A percentile compares a stretch with the other conserved stretches of the same genome.
Evolutionary conservation across 2,797 vertebrate genomes (phyloP).

Genomic region (Gambusia yucatana): DNA sequence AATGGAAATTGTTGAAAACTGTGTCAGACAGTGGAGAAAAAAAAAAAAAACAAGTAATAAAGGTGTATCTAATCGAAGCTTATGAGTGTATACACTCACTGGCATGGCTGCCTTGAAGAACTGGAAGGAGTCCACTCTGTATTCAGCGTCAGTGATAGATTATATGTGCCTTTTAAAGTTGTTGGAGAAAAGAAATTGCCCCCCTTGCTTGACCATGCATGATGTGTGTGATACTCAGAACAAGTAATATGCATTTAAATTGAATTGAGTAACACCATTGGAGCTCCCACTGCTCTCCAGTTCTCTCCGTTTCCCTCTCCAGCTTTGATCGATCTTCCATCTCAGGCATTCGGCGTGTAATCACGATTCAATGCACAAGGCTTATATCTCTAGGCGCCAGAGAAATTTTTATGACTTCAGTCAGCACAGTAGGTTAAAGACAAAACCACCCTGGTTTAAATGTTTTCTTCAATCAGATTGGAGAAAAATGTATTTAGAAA

Average conservation of each 20-base stretch:
- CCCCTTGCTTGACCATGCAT: slow-evolving; percentile 79
- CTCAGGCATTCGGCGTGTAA: slow-evolving; percentile 76
- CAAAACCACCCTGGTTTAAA: slow-evolving; percentile 70
- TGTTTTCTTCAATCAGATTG: slow-evolving; percentile 66
- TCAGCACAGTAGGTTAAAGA: slow-evolving; percentile 63
- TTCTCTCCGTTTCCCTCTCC: slow-evolving; percentile 56
- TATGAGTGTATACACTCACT: not conserved
- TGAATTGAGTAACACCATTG: slow-evolving; percentile 74
- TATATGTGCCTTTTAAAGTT: slow-evolving; percentile 74
- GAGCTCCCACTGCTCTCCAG: slow-evolving; percentile 64
- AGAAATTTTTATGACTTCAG: slow-evolving; percentile 76
- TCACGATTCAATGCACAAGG: slow-evolving; percentile 74
- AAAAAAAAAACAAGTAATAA: not conserved
- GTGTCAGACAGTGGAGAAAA: not conserved
- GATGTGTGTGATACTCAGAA: slow-evolving; percentile 77
- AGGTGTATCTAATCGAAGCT: not conserved
- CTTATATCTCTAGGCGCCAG: slow-evolving; percentile 63
- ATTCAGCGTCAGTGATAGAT: slow-evolving; percentile 65
- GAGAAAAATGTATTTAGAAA: slow-evolving; percentile 75
- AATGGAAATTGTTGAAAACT: not conserved
- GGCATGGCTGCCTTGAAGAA: slow-evolving; percentile 26
- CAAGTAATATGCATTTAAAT: slow-evolving; percentile 83
- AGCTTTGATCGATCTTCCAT: slow-evolving; percentile 80
- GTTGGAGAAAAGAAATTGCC: slow-evolving; percentile 73
- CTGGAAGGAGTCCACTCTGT: slow-evolving; percentile 58